Percentiles rank a stretch among this genome's conserved stretches.
Evolutionary conservation across 2,888 invertebrate species (phyloP).

Genomic region (Nasonovia ribisnigri): DNA sequence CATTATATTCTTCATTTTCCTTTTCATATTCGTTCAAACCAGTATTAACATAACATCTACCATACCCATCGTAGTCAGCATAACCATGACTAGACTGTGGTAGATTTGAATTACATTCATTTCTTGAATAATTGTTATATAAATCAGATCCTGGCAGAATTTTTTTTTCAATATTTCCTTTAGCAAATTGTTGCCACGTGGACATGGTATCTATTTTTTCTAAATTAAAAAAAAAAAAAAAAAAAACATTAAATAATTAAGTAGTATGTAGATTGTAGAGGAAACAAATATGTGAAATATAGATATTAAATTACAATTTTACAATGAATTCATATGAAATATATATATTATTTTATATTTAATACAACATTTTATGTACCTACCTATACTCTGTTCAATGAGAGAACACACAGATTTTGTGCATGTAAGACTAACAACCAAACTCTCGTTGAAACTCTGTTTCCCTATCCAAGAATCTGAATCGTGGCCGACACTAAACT

Average conservation of each 20-base stretch:
- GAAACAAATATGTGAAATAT: background rate
- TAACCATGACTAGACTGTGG: background rate
- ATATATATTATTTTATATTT: background rate
- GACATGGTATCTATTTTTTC: background rate
- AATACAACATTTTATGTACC: background rate
- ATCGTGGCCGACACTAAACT: too few relatives aligned
- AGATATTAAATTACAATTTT: background rate
- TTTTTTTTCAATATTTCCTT: constrained; percentile 15
- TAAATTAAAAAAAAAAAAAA: background rate
- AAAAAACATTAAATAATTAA: background rate
- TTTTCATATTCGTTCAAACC: constrained; percentile 8
- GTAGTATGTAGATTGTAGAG: background rate
- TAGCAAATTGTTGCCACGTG: constrained; percentile 10
- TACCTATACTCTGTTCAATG: background rate
- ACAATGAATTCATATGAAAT: background rate
- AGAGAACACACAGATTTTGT: too few relatives aligned
- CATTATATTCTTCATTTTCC: background rate
- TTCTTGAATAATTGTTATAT: background rate
- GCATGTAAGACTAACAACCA: too few relatives aligned
- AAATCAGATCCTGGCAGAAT: constrained; percentile 44
- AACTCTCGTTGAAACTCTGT: too few relatives aligned
- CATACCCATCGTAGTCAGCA: background rate
- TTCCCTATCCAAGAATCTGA: too few relatives aligned
- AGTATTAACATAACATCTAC: constrained; percentile 41
- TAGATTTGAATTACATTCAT: background rate